Conservation (phyloP, 2,113 vertebrate genomes). For the Etheostoma cragini region DNA sequence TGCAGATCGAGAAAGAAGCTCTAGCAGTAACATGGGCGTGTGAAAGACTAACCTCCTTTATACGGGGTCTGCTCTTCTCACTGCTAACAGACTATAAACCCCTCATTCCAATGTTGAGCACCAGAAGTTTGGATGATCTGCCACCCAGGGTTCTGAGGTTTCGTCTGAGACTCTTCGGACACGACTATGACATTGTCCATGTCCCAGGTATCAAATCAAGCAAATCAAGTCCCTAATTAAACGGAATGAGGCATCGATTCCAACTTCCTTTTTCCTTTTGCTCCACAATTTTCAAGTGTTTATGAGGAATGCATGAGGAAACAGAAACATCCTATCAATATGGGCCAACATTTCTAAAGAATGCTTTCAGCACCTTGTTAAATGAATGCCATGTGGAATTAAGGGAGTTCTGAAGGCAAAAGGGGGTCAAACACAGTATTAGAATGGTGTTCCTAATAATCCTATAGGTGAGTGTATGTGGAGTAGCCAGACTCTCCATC, state of each 20-base stretch:
- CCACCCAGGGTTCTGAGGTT: neutral
- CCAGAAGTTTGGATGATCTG: neutral
- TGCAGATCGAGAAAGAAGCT: neutral
- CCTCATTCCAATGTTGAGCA: neutral
- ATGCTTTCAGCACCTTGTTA: too few relatives aligned
- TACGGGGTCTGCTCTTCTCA: neutral
- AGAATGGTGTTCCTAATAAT: too few relatives aligned
- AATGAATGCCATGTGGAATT: too few relatives aligned
- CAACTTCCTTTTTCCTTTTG: conserved; percentile 58
- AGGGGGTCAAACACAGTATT: too few relatives aligned
- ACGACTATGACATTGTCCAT: neutral
- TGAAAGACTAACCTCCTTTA: neutral
- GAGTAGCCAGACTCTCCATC: too few relatives aligned
- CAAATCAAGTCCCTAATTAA: conserved; percentile 74
- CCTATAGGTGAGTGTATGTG: too few relatives aligned
- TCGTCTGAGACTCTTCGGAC: neutral
- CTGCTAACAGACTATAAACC: neutral
- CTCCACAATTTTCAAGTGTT: conserved; percentile 51
- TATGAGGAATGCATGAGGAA: conserved; percentile 40
- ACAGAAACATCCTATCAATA: too few relatives aligned
- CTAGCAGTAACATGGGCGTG: neutral
- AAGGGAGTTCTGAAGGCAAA: too few relatives aligned
- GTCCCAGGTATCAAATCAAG: too few relatives aligned
- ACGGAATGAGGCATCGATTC: conserved; percentile 70
- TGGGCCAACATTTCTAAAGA: too few relatives aligned